Evolutionary conservation across 2,888 invertebrate genomes (phyloP), one percentile per base, ranked within the genome.

Genomic region (Tanypteryx hageni): DNA sequence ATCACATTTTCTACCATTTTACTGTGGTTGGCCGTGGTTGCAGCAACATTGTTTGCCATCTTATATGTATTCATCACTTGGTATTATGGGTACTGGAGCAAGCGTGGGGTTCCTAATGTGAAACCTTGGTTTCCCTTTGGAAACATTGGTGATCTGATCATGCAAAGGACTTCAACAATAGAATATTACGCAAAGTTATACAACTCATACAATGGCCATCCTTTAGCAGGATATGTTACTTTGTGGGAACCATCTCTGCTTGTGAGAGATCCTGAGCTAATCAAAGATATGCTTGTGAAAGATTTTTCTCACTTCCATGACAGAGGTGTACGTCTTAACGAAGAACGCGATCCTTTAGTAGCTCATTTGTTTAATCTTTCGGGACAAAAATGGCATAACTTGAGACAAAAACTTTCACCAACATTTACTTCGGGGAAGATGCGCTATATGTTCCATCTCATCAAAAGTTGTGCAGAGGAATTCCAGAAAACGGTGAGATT

Each of bases 301-400:
- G 94, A 95, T 92, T 95, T 95, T 93, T 93, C 93, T 57, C 93
- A 93, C 92, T 95, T 95, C 93, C 94, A 94, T 44, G 94, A 95
- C 92, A 95, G 95, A 92, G 95, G 95, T 81, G 93, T 95, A n/a
- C 92, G 94, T 31, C 92, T 94, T 14, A 31, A 76, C 8, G 68
- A 92, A 57, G 84, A 31, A 93, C 94, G 27, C 7, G 94, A 93
- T 64, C 93, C 93, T 8, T 58, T 93, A 56, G 83, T 56, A 31
- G 92, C 68, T 18, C 92, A 93, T 22, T 64, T 93, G 58, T 93
- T 93, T 61, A 92, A 92, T 61, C 31, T 93, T 0, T 91, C 68
- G 2, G 93, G 92, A 93, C 94, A 93, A 58, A 93, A 61, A 31
- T 95, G 92, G 94, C 94, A 92, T 44, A 92, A 76, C 92, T 93